These are phyloP conservation scores for Nesogale talazaci DNA, from an alignment of 2,113 vertebrate genomes.

Conservation along the genomic window DNA sequence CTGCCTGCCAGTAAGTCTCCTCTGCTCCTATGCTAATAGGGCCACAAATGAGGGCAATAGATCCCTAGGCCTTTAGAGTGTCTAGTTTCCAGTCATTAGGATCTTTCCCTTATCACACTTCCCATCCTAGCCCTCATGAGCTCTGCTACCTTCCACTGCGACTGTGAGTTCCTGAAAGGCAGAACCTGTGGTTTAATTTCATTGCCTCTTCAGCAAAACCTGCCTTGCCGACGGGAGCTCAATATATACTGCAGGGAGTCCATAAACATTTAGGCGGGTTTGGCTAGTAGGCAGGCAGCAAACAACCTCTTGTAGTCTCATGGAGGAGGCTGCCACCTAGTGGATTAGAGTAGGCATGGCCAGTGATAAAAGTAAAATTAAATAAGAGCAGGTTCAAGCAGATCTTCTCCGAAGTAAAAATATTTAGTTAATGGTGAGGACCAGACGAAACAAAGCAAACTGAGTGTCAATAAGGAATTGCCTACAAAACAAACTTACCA, in stretches of 20 bases:
- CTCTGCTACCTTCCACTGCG: too few species aligned
- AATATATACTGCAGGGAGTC: background rate
- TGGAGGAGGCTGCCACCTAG: constrained; percentile 77
- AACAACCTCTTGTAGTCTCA: constrained; percentile 33
- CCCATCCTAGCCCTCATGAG: too few species aligned
- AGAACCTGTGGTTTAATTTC: background rate
- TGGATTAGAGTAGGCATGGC: constrained; percentile 36
- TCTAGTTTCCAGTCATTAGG: too few species aligned
- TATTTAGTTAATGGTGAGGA: background rate
- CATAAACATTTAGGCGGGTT: constrained; percentile 27
- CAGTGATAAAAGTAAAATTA: background rate
- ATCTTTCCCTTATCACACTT: too few species aligned
- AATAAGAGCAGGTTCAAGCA: constrained; percentile 1
- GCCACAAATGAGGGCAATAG: too few species aligned
- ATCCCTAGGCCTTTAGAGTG: too few species aligned
- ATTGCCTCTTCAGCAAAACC: background rate
- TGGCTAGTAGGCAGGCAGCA: background rate
- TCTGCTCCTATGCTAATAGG: background rate
- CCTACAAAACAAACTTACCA: background rate
- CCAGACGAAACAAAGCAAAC: background rate
- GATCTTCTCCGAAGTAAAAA: background rate
- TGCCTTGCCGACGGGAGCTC: background rate
- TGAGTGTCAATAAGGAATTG: background rate
- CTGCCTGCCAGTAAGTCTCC: background rate
- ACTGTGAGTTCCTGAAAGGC: background rate